phyloP scores from a whole-genome alignment of 92 coral and sea anemone genomes.

The Parazoanthus swiftii region DNA sequence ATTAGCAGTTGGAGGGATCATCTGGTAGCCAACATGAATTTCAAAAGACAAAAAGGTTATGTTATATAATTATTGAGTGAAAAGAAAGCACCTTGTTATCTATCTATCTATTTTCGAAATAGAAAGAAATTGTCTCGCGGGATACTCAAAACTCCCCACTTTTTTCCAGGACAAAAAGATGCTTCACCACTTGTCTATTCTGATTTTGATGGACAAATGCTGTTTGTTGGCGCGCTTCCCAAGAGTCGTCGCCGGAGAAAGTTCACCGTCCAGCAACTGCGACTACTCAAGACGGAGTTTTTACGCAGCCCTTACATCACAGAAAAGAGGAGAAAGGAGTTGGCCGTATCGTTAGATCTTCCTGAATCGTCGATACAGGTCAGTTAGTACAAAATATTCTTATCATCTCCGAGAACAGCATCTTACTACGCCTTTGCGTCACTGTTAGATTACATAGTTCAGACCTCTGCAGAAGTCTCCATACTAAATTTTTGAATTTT shows the following conservation, averaged over 20 bases:
- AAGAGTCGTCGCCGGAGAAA: slow-evolving; percentile 33
- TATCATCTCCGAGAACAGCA: too few relatives aligned
- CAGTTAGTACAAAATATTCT: background rate
- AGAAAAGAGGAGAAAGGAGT: slow-evolving; percentile 12
- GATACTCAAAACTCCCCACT: background rate
- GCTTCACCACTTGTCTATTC: slow-evolving; percentile 14
- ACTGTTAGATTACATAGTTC: too few relatives aligned
- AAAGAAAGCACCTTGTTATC: too few relatives aligned
- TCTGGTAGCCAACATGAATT: too few relatives aligned
- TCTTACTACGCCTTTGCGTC: too few relatives aligned
- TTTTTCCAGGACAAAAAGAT: background rate
- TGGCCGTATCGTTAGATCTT: slow-evolving; percentile 8
- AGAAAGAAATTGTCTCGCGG: too few relatives aligned
- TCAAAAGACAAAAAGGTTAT: too few relatives aligned
- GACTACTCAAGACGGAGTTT: slow-evolving; percentile 28
- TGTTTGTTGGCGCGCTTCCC: slow-evolving; percentile 29
- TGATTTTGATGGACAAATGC: slow-evolving; percentile 36
- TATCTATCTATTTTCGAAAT: too few relatives aligned
- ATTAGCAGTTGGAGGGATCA: too few relatives aligned
- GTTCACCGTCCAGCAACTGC: slow-evolving; percentile 21
- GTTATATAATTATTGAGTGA: too few relatives aligned
- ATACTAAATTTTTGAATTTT: too few relatives aligned
- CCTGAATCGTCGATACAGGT: slow-evolving; percentile 37
- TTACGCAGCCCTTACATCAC: slow-evolving; percentile 30
- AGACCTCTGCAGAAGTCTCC: too few relatives aligned